Evolutionary conservation across 2,113 vertebrate species (phyloP).

Genomic region (Gallinago undulata): DNA sequence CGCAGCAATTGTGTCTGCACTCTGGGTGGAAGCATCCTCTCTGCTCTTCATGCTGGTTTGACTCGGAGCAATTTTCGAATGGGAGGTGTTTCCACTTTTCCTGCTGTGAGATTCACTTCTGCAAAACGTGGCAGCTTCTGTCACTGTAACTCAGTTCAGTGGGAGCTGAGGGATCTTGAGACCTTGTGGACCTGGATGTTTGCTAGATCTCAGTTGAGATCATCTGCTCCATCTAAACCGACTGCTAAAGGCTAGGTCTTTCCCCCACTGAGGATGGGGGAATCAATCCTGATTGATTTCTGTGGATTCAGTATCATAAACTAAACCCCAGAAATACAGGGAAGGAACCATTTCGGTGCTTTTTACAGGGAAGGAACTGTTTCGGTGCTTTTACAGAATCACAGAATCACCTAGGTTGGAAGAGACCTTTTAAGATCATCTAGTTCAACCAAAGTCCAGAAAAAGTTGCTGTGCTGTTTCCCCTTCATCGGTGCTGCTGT

Average conservation of each 20-base stretch:
- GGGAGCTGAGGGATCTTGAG: neutral
- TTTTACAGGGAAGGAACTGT: too few relatives aligned
- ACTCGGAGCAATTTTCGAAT: neutral
- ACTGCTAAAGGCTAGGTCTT: neutral
- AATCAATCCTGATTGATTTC: neutral
- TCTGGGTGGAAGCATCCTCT: neutral
- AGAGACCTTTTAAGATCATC: too few relatives aligned
- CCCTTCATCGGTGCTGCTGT: neutral
- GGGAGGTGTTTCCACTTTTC: neutral
- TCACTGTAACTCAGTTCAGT: accelerated
- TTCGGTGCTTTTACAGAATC: too few relatives aligned
- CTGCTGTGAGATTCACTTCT: neutral
- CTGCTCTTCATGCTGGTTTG: neutral
- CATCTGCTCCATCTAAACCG: neutral
- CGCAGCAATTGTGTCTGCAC: neutral
- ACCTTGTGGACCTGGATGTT: neutral
- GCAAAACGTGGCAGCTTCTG: neutral
- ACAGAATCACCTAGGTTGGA: too few relatives aligned
- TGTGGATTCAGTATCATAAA: neutral
- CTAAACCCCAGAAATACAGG: neutral
- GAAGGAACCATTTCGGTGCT: neutral
- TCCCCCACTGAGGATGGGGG: accelerated
- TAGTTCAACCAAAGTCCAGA: too few relatives aligned
- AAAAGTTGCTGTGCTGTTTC: neutral
- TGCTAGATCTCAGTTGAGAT: neutral